Base-by-base conservation (phyloP, 2,888 invertebrate genomes). In the Oscheius sp. region DNA sequence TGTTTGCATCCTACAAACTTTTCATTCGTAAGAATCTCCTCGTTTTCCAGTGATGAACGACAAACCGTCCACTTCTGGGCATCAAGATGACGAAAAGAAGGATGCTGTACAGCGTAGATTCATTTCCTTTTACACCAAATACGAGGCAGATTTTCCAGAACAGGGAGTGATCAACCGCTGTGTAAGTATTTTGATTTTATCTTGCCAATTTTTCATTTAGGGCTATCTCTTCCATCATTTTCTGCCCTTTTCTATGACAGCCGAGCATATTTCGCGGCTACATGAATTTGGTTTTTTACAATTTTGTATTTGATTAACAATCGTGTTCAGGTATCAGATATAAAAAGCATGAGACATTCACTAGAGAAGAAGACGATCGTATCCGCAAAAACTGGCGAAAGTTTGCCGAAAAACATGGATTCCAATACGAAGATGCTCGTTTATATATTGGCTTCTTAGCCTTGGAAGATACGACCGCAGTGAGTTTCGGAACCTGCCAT, bases 161-260 rank as follows among this genome's bases (percentile, higher is more conserved):
- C 55, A 68, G 32, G 68, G 68, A 55, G 55, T 68, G 35, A 55
- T 33, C 3, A 68, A 68, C 35, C 11, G 55, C n/a, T 11, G 2
- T n/a, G 68, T 68, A 13, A 37, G 68, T 68, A 3, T 9, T 21
- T 55, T 29, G 21, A 21, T 21, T 21, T 21, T 21, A 21, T 21
- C 21, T 10, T 47, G n/a, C 4, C 37, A n/a, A 21, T 63, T 63
- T 68, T 2, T 42, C 33, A 33, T 42, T 72, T 35, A 72, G 60
- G 74, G 74, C 2, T 74, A 59, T 59, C 42, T 74, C 2, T 74
- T 74, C 53, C 74, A 74, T 50, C 74, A 74, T 42, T 50, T 50
- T 29, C 13, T 59, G 2, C 66, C 68, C 9, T 59, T 48, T n/a
- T 3, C 1, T 32, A 11, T 74, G 32, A 68, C 32, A 4, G 42